Evolutionary conservation across 1,140 invertebrate species (phyloP).

Genomic region (Trachymyrmex septentrionalis): DNA sequence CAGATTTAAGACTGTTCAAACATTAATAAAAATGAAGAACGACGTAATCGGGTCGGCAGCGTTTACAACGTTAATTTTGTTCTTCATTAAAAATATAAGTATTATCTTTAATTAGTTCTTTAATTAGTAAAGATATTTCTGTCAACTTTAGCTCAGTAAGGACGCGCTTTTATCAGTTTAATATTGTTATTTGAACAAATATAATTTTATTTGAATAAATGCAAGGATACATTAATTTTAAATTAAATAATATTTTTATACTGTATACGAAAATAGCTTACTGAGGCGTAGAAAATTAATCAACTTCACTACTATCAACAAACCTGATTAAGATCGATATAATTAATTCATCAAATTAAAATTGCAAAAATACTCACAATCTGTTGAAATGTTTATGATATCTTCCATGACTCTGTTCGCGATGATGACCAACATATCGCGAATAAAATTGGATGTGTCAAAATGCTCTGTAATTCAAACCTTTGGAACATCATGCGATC

Average conservation of each 20-base stretch:
- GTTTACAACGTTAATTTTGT: conserved; percentile 41
- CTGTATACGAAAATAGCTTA: not conserved
- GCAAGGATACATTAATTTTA: not conserved
- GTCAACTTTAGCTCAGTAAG: not conserved
- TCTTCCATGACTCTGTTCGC: not conserved
- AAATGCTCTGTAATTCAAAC: not conserved
- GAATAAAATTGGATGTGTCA: conserved; percentile 29
- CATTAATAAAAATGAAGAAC: conserved; percentile 33
- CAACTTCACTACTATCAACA: not conserved
- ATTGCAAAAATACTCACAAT: not conserved
- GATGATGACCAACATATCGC: not conserved
- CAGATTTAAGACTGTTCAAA: conserved; percentile 29
- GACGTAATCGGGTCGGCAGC: conserved; percentile 17
- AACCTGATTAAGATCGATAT: not conserved
- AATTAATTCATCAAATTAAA: not conserved
- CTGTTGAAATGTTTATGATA: not conserved
- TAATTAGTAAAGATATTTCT: not conserved
- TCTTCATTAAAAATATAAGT: conserved; percentile 29
- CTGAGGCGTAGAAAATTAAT: not conserved
- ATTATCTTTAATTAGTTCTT: not conserved
- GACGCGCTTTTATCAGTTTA: not conserved
- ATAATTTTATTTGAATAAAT: not conserved
- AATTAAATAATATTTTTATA: conserved; percentile 13
- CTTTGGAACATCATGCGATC: conserved; percentile 29
- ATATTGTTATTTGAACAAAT: not conserved